Conservation (phyloP, 1,140 invertebrate genomes). For the Antheraea pernyi region DNA sequence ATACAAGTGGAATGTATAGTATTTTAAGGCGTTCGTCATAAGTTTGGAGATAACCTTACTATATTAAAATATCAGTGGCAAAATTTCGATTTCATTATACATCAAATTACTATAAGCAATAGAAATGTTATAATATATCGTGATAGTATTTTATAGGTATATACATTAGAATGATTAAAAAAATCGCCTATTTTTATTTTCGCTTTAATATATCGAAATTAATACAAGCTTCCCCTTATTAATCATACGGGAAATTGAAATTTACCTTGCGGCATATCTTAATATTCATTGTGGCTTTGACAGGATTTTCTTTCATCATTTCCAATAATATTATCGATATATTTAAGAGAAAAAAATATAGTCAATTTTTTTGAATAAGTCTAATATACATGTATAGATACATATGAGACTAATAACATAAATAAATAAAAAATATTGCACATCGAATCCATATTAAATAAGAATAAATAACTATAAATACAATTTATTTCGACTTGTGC, state of each 20-base stretch:
- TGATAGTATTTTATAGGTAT: neutral
- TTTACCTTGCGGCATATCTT: too few relatives aligned
- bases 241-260: too few relatives aligned
- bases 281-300: too few relatives aligned
- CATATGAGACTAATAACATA: neutral
- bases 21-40: conserved; percentile 62
- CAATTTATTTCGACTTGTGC: conserved; percentile 1
- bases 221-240: too few relatives aligned
- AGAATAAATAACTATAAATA: conserved; percentile 1
- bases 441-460: neutral
- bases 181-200: too few relatives aligned
- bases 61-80: conserved; percentile 18
- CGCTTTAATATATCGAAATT: too few relatives aligned
- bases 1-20: conserved; percentile 76
- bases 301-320: too few relatives aligned
- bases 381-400: neutral
- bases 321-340: too few relatives aligned
- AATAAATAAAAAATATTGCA: conserved; percentile 7
- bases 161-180: too few relatives aligned
- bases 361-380: too few relatives aligned
- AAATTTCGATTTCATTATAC: conserved; percentile 2
- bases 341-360: too few relatives aligned
- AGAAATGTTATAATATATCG: too few relatives aligned
- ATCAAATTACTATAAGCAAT: neutral
- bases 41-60: conserved; percentile 48